Percentiles rank a stretch among this genome's conserved stretches.
Evolutionary conservation across 2,113 vertebrate genomes (phyloP).

Genomic region (Lasiurus cinereus): DNA sequence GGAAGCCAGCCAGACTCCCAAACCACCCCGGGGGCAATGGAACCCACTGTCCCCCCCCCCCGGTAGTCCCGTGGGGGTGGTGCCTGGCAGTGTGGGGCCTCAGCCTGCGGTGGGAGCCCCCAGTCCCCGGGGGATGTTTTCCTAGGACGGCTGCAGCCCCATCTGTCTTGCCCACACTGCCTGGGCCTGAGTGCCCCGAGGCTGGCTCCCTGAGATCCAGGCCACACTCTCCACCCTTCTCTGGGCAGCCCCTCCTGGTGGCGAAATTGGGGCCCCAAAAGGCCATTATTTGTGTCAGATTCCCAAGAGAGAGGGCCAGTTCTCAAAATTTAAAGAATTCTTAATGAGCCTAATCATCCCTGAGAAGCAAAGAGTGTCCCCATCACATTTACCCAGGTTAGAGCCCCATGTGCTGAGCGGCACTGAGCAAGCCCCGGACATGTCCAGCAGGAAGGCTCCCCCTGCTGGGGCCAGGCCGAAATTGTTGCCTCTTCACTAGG

Average conservation of each 20-base stretch:
- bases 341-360: neutral
- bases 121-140: rapidly evolving
- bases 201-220: neutral
- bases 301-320: neutral
- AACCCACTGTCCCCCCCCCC: rapidly evolving
- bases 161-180: neutral
- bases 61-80: neutral
- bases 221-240: neutral
- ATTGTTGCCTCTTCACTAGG: neutral
- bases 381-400: neutral
- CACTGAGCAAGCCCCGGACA: neutral
- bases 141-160: neutral
- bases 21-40: neutral
- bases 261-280: no score
- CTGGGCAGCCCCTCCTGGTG: neutral
- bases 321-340: neutral
- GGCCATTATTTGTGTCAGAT: neutral
- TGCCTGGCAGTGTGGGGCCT: no score
- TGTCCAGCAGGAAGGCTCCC: neutral
- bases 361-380: neutral
- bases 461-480: neutral
- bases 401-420: neutral
- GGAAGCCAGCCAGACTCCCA: neutral
- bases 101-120: neutral
- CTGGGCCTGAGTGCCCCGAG: neutral